Evolutionary conservation across 1,140 invertebrate genomes (phyloP).

Genomic region (Drosophila ambigua): DNA sequence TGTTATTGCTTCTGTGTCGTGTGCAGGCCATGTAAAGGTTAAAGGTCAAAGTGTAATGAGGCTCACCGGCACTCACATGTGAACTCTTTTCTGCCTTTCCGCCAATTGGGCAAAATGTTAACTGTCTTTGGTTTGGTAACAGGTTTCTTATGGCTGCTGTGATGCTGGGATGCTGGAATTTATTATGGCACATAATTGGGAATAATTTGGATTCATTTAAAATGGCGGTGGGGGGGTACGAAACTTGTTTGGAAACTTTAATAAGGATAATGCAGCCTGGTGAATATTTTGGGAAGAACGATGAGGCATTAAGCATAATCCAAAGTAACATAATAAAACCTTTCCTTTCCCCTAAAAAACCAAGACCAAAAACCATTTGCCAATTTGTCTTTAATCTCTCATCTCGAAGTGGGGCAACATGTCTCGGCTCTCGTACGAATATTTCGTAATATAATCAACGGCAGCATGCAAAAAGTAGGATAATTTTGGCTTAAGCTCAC

Average conservation of each 20-base stretch:
- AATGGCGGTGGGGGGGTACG: no score
- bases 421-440: background rate
- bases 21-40: slow-evolving; percentile 38
- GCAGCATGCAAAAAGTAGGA: slow-evolving; percentile 35
- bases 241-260: no score
- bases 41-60: slow-evolving; percentile 37
- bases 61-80: slow-evolving; percentile 37
- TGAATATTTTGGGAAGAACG: no score
- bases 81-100: slow-evolving; percentile 38
- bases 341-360: background rate
- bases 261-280: no score
- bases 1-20: slow-evolving; percentile 18
- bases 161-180: no score
- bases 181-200: no score
- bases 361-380: background rate
- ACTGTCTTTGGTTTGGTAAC: slow-evolving; percentile 31
- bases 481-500: slow-evolving; percentile 33
- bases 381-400: background rate
- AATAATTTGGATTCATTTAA: no score
- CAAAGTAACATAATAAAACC: background rate
- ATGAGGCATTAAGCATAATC: no score
- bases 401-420: background rate
- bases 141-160: slow-evolving; percentile 26
- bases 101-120: slow-evolving; percentile 29
- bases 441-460: background rate